Base-by-base conservation (phyloP, 2,113 vertebrate genomes). In the Geococcyx californianus region DNA sequence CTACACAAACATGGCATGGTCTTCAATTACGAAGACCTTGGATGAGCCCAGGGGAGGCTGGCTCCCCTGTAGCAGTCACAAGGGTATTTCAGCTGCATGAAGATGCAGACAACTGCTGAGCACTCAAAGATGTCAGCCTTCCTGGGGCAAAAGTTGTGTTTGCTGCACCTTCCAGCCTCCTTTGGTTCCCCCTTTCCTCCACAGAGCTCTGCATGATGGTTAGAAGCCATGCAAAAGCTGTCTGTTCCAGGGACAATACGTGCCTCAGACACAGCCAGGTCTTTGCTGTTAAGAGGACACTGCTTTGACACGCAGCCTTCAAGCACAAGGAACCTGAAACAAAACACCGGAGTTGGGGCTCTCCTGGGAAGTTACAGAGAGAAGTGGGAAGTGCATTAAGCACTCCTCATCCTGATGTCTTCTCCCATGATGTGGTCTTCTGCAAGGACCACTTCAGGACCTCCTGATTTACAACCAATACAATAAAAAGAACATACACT, bases 171-270 rank as follows among this genome's bases (percentile, higher is more conserved):
- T 45, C 16, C 28, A 62, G 52, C 8, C 31, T 70, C 17, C 34
- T 21, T 52, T 40, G n/a, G 13, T 9, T 86, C 17, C 26, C 7
- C 4, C 6, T 69, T 77, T 25, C 51, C 38, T 47, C 20, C 1
- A 0, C 31, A 44, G 23, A 40, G 16, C n/a, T 28, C 16, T 40
- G 40, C 44, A 36, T 0, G 2, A 7, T 2, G 7, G 29, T 4
- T 1, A 84, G 51, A 36, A 88, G 70, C 60, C 4, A 0, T 4
- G 52, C 13, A 20, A 64, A 59, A 80, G 21, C 38, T 36, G 42
- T 26, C 25, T 33, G n/a, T 42, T 54, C 28, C 74, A 40, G 42
- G 18, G 26, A 29, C 2, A 3, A 13, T 10, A 36, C 15, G 2
- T 9, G 31, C 58, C 36, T 77, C 58, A 42, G 49, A 28, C 20